These are phyloP conservation scores for Melikaiella ostensackeni DNA, from an alignment of 2,888 invertebrate species.

Conservation along the genomic window DNA sequence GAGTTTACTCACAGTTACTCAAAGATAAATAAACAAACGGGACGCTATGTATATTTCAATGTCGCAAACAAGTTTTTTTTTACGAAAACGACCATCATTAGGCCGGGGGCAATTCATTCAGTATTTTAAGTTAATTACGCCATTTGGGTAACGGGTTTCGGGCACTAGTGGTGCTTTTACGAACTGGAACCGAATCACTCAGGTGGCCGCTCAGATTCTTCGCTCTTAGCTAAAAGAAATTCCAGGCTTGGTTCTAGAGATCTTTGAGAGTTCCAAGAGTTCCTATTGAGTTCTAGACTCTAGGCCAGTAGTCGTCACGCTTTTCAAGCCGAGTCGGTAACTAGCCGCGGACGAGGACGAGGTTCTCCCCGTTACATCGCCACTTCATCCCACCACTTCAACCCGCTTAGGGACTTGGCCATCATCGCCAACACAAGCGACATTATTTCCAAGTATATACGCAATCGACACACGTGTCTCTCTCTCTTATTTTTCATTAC, in stretches of 20 bases:
- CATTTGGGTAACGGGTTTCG: constrained; percentile 1
- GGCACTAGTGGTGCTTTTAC: background rate
- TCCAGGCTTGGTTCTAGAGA: background rate
- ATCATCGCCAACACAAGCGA: background rate
- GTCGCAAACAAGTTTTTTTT: background rate
- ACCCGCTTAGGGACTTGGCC: constrained; percentile 28
- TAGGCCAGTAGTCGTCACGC: background rate
- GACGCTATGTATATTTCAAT: background rate
- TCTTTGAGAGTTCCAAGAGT: background rate
- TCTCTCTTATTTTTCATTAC: background rate
- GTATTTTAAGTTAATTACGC: background rate
- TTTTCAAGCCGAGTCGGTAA: background rate
- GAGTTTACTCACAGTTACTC: too few relatives aligned
- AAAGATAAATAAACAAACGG: too few relatives aligned
- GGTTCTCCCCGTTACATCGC: constrained; percentile 12
- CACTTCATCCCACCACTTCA: background rate
- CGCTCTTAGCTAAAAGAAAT: background rate
- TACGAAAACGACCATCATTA: background rate
- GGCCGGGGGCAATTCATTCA: background rate
- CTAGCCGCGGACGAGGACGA: background rate
- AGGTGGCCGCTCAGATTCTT: background rate
- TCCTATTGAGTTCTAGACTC: background rate
- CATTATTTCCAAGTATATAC: background rate
- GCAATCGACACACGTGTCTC: background rate
- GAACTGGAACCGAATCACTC: constrained; percentile 1